These are phyloP conservation scores for Aphelinus atriplicis DNA, from an alignment of 1,140 invertebrate genomes.

Conservation along the genomic window DNA sequence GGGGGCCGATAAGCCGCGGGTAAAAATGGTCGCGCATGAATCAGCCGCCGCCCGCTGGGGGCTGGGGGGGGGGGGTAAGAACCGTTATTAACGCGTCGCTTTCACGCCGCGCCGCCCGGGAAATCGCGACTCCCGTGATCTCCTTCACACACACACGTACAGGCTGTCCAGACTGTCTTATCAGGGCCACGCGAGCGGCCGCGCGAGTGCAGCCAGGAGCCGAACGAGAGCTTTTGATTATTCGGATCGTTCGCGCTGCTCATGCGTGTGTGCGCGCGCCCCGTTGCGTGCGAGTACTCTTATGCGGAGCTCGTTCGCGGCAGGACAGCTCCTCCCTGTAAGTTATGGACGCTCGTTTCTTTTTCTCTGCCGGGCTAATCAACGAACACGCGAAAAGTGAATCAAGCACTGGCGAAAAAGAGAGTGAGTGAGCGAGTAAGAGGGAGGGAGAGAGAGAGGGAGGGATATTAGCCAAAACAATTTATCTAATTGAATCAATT, in stretches of 20 bases:
- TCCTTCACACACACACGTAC: neutral
- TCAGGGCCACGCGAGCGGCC: conserved; percentile 15
- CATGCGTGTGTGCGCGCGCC: too few species aligned
- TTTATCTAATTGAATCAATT: too few species aligned
- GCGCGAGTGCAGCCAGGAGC: too few species aligned
- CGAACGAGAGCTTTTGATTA: too few species aligned
- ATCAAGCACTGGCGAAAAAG: neutral
- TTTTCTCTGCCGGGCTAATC: conserved; percentile 8
- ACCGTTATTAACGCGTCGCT: conserved; percentile 23
- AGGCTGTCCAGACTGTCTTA: conserved; percentile 1
- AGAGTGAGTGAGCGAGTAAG: too few species aligned
- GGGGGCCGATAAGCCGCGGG: conserved; percentile 8
- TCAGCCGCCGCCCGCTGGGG: neutral
- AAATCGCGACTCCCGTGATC: conserved; percentile 11
- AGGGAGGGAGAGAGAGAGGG: too few species aligned
- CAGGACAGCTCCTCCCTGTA: too few species aligned
- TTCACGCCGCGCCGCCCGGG: neutral
- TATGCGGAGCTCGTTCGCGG: too few species aligned
- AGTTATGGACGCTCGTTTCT: neutral
- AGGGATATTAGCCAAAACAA: too few species aligned
- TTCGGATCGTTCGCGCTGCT: too few species aligned
- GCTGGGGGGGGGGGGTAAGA: neutral
- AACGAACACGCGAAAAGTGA: conserved; percentile 8
- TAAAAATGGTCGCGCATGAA: conserved; percentile 27
- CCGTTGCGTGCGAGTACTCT: too few species aligned